Conservation (phyloP, 2,797 vertebrate genomes). For the Loriculus beryllinus region DNA sequence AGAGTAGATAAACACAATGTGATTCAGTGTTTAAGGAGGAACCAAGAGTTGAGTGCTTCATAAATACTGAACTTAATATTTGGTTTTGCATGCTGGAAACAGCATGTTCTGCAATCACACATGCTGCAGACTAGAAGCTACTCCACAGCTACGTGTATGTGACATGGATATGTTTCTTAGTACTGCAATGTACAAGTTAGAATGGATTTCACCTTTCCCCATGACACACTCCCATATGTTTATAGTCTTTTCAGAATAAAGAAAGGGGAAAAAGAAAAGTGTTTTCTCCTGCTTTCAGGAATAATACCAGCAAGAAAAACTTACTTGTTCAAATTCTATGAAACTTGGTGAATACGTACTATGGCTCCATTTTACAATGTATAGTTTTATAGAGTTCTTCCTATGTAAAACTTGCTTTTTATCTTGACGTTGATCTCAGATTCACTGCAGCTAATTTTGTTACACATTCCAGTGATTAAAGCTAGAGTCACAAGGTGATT, state of each 20-base stretch:
- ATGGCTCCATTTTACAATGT: neutral
- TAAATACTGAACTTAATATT: neutral
- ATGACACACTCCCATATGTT: neutral
- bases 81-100: neutral
- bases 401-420: neutral
- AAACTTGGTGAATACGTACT: neutral
- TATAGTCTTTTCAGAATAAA: neutral
- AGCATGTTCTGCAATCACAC: neutral
- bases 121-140: neutral
- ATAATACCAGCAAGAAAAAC: neutral
- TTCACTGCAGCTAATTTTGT: neutral
- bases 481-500: neutral
- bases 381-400: neutral
- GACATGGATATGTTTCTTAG: neutral
- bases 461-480: neutral
- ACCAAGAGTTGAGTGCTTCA: neutral
- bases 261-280: neutral
- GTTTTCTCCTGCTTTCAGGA: neutral
- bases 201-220: neutral
- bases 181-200: neutral
- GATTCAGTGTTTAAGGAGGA: neutral
- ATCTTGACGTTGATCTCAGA: neutral
- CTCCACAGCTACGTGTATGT: neutral
- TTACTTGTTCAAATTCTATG: neutral
- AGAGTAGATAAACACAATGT: neutral